Percentiles rank a stretch among this genome's conserved stretches.
Conservation (phyloP, 2,797 vertebrate genomes). For the Syngnathus rostellatus region DNA sequence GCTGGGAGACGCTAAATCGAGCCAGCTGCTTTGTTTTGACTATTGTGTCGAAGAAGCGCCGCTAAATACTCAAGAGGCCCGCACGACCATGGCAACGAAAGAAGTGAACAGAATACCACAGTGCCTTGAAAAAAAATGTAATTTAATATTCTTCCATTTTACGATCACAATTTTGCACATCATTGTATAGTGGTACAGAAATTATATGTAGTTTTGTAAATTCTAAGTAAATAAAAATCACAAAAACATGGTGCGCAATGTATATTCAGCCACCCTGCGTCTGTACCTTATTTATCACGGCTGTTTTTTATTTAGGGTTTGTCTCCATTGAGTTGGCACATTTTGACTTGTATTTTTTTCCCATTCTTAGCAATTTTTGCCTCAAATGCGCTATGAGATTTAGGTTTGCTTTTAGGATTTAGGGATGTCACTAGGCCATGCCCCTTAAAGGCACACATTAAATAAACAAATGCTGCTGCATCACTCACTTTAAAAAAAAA, state of each 20-base stretch:
- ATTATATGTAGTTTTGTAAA: too few species aligned
- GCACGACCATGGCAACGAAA: constrained; percentile 56
- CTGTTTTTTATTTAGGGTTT: background rate
- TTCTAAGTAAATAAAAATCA: too few species aligned
- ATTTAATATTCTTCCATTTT: too few species aligned
- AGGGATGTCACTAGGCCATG: background rate
- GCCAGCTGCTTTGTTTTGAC: constrained; percentile 56
- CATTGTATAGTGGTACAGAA: too few species aligned
- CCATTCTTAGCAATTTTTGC: background rate
- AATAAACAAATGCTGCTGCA: background rate
- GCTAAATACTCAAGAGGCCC: constrained; percentile 42
- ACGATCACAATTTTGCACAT: too few species aligned
- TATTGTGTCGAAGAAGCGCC: constrained; percentile 19
- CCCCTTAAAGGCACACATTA: background rate
- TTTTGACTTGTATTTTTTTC: background rate
- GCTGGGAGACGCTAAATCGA: constrained; percentile 46
- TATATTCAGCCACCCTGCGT: too few species aligned
- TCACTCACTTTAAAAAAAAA: background rate
- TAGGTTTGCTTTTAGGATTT: too few species aligned
- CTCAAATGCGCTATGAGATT: too few species aligned
- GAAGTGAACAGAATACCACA: background rate
- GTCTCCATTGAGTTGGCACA: too few species aligned
- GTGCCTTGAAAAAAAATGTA: too few species aligned
- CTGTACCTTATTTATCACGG: too few species aligned
- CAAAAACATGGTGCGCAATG: too few species aligned